Evolutionary conservation across 1,140 invertebrate genomes (phyloP).

Genomic region (Chymomyza costata): DNA sequence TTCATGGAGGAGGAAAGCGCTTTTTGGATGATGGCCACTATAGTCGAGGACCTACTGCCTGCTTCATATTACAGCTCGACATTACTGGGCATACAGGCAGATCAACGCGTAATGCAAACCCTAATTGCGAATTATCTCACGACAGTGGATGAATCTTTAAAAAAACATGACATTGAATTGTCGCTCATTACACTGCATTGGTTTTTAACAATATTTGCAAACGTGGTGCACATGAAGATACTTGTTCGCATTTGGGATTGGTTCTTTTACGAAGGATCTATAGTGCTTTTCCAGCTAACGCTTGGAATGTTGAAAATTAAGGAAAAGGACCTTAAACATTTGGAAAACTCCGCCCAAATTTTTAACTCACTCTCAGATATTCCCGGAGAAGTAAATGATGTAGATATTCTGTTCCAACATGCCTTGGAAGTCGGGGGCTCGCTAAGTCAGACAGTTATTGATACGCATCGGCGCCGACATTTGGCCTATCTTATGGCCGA

Average conservation of each 20-base stretch:
- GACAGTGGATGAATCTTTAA: slow-evolving; percentile 90
- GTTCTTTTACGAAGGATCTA: slow-evolving; percentile 96
- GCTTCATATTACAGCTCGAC: slow-evolving; percentile 98
- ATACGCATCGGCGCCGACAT: slow-evolving; percentile 92
- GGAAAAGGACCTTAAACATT: slow-evolving; percentile 86
- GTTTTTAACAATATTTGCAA: slow-evolving; percentile 98
- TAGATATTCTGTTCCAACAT: slow-evolving; percentile 81
- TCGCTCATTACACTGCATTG: slow-evolving; percentile 97
- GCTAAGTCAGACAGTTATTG: slow-evolving; percentile 89
- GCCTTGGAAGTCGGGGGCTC: slow-evolving; percentile 80
- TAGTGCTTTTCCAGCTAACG: slow-evolving; percentile 97
- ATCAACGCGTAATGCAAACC: slow-evolving; percentile 94
- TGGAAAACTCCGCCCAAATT: slow-evolving; percentile 96
- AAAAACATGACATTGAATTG: slow-evolving; percentile 96
- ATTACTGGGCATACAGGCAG: slow-evolving; percentile 90
- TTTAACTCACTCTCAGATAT: slow-evolving; percentile 97
- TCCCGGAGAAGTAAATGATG: slow-evolving; percentile 93
- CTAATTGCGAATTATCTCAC: slow-evolving; percentile 93
- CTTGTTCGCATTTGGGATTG: slow-evolving; percentile 96
- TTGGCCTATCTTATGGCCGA: slow-evolving; percentile 97
- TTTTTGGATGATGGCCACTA: slow-evolving; percentile 99
- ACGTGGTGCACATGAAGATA: slow-evolving; percentile 98
- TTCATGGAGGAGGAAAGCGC: slow-evolving; percentile 98
- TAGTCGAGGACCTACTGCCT: slow-evolving; percentile 98
- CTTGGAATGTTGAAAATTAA: slow-evolving; percentile 96